phyloP scores from a whole-genome alignment of 2,888 invertebrate genomes.

The Orthosia gracilis region DNA sequence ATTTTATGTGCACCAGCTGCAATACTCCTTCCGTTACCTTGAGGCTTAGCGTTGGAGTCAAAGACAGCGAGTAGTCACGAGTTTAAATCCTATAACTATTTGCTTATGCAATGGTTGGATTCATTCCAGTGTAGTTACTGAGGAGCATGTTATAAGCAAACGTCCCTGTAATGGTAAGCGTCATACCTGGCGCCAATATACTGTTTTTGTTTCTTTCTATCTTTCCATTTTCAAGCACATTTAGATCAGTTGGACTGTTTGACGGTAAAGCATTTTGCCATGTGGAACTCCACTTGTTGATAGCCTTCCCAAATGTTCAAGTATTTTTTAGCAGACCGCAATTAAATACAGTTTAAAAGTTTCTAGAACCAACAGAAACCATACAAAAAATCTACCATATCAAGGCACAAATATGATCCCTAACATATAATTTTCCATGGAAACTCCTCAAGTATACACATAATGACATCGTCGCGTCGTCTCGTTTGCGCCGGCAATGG shows the following conservation, averaged over 20 bases:
- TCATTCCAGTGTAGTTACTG: background rate
- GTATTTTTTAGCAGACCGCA: background rate
- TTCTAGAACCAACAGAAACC: slow-evolving; percentile 1
- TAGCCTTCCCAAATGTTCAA: background rate
- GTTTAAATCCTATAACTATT: background rate
- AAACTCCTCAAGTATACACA: slow-evolving; percentile 37
- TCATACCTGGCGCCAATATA: too few species aligned
- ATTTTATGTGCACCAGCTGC: background rate
- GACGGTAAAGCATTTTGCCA: background rate
- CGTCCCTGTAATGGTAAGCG: too few species aligned
- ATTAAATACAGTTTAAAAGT: background rate
- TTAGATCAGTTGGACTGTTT: background rate
- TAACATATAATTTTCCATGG: slow-evolving; percentile 50
- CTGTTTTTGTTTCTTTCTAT: too few species aligned
- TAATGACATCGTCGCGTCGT: slow-evolving; percentile 26
- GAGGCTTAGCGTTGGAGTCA: too few species aligned
- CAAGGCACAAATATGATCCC: slow-evolving; percentile 7
- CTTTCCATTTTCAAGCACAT: background rate
- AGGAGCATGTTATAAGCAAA: too few species aligned
- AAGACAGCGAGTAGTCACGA: background rate
- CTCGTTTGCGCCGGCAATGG: slow-evolving; percentile 32
- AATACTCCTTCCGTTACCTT: background rate
- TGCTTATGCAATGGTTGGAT: background rate
- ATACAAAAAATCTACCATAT: slow-evolving; percentile 7
- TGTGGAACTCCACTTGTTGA: background rate